Percentiles rank a stretch among this genome's conserved stretches.
These are phyloP conservation scores for Capreolus pygargus DNA, from an alignment of 2,113 vertebrate species.

Conservation along the genomic window DNA sequence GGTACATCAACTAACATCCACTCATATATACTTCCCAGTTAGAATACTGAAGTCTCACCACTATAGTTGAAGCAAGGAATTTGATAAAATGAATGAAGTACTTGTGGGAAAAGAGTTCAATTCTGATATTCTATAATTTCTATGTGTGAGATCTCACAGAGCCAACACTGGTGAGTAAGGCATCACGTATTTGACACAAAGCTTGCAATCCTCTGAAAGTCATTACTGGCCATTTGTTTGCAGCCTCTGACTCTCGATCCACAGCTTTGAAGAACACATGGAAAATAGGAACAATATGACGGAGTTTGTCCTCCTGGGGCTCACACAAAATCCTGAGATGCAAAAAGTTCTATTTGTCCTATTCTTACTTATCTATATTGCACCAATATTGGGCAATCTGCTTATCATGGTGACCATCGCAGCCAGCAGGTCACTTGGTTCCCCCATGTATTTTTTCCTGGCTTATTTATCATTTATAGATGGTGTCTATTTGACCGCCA, in stretches of 20 bases:
- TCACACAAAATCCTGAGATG: background rate
- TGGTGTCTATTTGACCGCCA: background rate
- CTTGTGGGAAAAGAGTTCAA: background rate
- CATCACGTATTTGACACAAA: background rate
- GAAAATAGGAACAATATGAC: conserved; percentile 21
- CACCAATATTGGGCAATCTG: background rate
- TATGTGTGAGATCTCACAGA: accelerated
- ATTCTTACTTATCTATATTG: conserved; percentile 21
- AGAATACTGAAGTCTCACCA: background rate
- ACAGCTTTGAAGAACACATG: background rate
- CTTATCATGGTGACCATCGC: conserved; percentile 29
- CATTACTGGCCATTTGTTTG: background rate
- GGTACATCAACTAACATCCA: background rate
- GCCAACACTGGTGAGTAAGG: background rate
- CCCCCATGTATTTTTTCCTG: conserved; percentile 49
- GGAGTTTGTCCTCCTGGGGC: conserved; percentile 46
- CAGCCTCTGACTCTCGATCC: background rate
- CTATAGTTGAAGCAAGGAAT: background rate
- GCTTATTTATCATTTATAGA: conserved; percentile 50
- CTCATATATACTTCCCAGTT: background rate
- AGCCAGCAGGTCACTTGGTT: background rate
- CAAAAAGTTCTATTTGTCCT: conserved; percentile 18
- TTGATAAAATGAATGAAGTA: background rate
- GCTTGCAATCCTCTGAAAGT: background rate
- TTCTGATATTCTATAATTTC: background rate